Percentiles rank a stretch among this genome's conserved stretches.
Evolutionary conservation across 1,140 invertebrate species (phyloP).

Genomic region (Trichonephila inaurata): DNA sequence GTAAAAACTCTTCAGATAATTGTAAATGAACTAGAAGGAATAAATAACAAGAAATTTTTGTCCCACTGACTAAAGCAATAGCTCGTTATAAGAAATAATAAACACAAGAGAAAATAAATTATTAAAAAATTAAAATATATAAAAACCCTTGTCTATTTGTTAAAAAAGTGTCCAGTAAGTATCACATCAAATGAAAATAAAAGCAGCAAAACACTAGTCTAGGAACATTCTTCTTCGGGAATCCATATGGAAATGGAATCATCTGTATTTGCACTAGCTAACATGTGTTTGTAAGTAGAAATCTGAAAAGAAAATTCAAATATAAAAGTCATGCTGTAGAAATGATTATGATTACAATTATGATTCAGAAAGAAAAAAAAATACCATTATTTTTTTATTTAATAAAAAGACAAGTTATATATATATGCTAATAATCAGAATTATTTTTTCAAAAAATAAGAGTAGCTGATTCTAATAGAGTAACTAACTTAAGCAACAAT

Average conservation of each 20-base stretch:
- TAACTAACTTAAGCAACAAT: no score
- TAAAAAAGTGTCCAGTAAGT: not conserved
- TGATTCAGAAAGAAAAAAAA: no score
- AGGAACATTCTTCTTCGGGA: constrained; percentile 63
- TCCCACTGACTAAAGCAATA: no score
- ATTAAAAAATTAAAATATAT: constrained; percentile 29
- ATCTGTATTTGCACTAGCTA: constrained; percentile 76
- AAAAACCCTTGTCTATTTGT: not conserved
- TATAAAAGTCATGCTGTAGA: not conserved
- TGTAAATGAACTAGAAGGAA: no score
- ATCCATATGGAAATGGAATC: constrained; percentile 69
- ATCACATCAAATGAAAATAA: constrained; percentile 29
- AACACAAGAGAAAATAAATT: constrained; percentile 22
- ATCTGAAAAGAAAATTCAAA: constrained; percentile 51
- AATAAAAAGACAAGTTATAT: no score
- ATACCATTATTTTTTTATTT: no score
- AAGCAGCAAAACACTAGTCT: not conserved
- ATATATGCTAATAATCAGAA: no score
- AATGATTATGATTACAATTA: not conserved
- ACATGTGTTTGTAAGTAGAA: constrained; percentile 44
- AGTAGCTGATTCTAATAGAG: no score
- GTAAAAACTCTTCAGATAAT: no score
- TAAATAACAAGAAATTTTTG: no score
- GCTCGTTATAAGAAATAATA: not conserved
- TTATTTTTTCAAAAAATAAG: no score